phyloP scores from a whole-genome alignment of 1,140 invertebrate genomes.

The Solenopsis fugax region DNA sequence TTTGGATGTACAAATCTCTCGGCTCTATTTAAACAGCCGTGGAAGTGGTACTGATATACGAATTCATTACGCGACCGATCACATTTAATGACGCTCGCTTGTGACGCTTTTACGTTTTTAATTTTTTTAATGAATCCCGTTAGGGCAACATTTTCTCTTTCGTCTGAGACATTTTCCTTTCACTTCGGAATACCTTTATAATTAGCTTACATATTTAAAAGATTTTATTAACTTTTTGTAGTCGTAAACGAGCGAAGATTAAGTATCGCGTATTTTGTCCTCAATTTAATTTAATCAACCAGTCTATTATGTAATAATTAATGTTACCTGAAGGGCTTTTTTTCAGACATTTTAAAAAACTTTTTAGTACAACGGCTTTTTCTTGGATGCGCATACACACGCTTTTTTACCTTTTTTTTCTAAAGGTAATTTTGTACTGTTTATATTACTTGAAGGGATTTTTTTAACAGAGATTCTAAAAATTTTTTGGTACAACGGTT shows the following conservation, averaged over 20 bases:
- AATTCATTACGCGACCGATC: not conserved
- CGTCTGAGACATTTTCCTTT: not conserved
- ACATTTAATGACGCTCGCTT: not conserved
- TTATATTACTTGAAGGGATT: too few species aligned
- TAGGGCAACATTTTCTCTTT: not conserved
- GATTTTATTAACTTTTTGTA: not conserved
- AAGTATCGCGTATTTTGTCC: not conserved
- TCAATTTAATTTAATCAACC: not conserved
- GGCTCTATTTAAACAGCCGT: not conserved
- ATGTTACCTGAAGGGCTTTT: not conserved
- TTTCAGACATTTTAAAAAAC: too few species aligned
- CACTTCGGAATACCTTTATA: not conserved
- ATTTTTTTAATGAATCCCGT: not conserved
- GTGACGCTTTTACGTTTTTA: not conserved
- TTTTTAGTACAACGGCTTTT: too few species aligned
- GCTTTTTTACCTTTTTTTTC: too few species aligned
- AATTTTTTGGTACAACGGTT: too few species aligned
- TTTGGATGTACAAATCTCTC: constrained; percentile 6
- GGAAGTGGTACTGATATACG: not conserved
- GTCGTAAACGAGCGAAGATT: not conserved
- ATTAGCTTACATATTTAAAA: constrained; percentile 11
- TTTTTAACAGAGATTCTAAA: too few species aligned
- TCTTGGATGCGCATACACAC: too few species aligned
- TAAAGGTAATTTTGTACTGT: too few species aligned
- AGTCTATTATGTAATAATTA: constrained; percentile 1